A percentile compares a stretch with the other conserved stretches of the same genome.
These are phyloP conservation scores for Neoniphon sammara DNA, from an alignment of 2,797 vertebrate species.

Conservation along the genomic window DNA sequence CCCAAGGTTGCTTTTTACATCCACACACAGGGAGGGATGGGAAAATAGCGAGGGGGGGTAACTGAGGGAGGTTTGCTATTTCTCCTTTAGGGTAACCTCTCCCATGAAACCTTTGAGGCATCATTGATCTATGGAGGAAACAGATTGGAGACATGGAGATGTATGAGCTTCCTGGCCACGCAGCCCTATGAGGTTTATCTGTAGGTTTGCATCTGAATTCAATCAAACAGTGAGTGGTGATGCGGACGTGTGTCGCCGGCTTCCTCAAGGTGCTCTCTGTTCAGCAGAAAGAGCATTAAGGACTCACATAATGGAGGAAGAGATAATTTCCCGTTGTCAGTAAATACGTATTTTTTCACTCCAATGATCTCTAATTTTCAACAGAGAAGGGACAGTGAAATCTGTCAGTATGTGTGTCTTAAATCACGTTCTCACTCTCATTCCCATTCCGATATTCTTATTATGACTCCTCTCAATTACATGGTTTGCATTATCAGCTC, in stretches of 20 bases:
- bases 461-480: no score
- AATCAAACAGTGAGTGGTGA: constrained; percentile 48
- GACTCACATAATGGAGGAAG: constrained; percentile 52
- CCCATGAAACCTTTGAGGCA: constrained; percentile 61
- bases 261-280: constrained; percentile 45
- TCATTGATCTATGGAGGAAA: constrained; percentile 44
- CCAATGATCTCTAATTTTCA: neutral
- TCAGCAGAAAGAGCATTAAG: constrained; percentile 41
- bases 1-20: constrained; percentile 72
- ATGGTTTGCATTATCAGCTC: neutral
- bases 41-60: constrained; percentile 56
- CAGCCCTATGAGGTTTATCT: constrained; percentile 46
- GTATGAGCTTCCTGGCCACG: constrained; percentile 39
- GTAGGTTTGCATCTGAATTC: constrained; percentile 41
- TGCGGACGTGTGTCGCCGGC: constrained; percentile 25
- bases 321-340: constrained; percentile 36
- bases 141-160: constrained; percentile 14
- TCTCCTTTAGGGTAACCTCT: constrained; percentile 62
- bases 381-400: neutral
- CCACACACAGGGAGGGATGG: constrained; percentile 68
- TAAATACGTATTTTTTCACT: neutral
- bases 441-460: neutral
- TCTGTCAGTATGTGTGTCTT: neutral
- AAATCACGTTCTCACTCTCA: neutral
- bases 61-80: constrained; percentile 54